Base-by-base conservation (phyloP, 35 echinoderm and acorn worm genomes). In the Lytechinus variegatus region DNA sequence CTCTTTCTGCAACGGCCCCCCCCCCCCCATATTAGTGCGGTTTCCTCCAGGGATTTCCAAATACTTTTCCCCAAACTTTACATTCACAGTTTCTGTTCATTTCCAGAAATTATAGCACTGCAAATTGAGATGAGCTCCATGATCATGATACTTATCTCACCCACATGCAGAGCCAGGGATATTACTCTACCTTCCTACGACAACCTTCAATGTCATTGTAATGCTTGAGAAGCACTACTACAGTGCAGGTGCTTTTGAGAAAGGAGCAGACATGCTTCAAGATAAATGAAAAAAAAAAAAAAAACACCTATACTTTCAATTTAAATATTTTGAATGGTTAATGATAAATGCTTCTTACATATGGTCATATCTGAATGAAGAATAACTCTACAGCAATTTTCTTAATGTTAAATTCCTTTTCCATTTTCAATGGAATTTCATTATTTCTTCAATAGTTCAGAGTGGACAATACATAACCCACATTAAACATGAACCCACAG, bases 181-280 rank as follows among this genome's bases (percentile, higher is more conserved):
- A 93, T 97, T 79, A 24, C 44, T 44, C 95, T 61, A 94, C 60
- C 96, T 97, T 97, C 95, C 95, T 19, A 54, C 91, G 96, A 97
- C 96, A 89, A 95, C 96, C 96, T 28, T 27, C 54, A 87, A 28
- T 95, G 96, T 93, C 96, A 97, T 55, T 56, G 54, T 9, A 57
- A 56, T 52, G 87, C 95, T 53, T 27, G 5, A 54, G 27, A 91
- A 87, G 60, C 61, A 96, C 61, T 28, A 94, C 91, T 93, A 91
- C 94, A 97, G 24, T 29, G 89, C 66, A 91, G 96, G 96, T 95
- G 96, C 96, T 97, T 97, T 95, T 95, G 90, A 52, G 95, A 89
- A 97, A 95, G 95, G 86, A 87, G 33, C 33, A 44, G 33, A 44
- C 33, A 44, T 44, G 33, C 33, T 44, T 44, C 33, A 44, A 44